Evolutionary conservation across 1,140 invertebrate genomes (phyloP).

Genomic region (Sesamia nonagrioides): DNA sequence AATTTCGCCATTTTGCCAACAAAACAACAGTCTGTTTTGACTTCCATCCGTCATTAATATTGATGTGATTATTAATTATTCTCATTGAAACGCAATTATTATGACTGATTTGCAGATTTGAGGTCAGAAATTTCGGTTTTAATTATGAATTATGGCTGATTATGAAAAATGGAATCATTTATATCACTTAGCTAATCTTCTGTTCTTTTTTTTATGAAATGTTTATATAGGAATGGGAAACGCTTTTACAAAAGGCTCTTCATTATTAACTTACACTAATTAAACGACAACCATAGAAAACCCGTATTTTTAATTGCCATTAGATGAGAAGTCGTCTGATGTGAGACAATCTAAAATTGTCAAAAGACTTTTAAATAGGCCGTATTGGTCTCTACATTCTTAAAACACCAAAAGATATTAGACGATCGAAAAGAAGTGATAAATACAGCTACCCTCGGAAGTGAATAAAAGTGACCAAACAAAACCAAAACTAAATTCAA

Average conservation of each 20-base stretch:
- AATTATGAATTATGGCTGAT: background rate
- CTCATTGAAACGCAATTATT: background rate
- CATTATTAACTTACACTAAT: no score
- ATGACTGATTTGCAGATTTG: background rate
- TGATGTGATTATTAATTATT: slow-evolving; percentile 4
- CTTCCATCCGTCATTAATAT: slow-evolving; percentile 16
- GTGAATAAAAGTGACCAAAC: background rate
- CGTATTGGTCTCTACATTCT: no score
- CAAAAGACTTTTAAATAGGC: no score
- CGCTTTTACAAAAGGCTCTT: background rate
- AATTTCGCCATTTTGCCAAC: slow-evolving; percentile 13
- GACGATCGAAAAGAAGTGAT: no score
- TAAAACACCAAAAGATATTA: no score
- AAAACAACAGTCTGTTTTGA: slow-evolving; percentile 17
- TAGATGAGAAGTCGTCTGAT: no score
- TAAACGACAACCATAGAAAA: no score
- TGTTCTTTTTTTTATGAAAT: background rate
- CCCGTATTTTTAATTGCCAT: no score
- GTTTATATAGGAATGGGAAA: background rate
- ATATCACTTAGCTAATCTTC: no score
- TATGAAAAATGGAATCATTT: background rate
- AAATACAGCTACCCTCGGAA: background rate
- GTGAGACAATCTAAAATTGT: no score
- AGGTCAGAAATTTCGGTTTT: background rate
- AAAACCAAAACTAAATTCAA: background rate